Evolutionary conservation across 2,797 vertebrate species (phyloP).

Genomic region (Coluber constrictor): DNA sequence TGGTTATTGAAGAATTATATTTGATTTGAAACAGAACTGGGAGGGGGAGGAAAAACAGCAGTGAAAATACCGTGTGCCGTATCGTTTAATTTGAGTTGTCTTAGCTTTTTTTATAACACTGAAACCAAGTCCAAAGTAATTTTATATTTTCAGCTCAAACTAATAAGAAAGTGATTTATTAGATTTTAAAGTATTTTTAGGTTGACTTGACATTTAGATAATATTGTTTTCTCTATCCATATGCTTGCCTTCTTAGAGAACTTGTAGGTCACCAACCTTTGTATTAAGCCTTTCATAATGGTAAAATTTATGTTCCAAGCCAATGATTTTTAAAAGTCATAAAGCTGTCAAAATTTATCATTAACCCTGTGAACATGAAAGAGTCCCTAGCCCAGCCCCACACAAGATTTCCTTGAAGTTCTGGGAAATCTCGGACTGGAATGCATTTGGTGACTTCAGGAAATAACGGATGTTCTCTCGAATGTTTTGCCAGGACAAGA

Average conservation of each 20-base stretch:
- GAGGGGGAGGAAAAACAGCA: background rate
- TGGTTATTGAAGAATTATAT: conserved; percentile 42
- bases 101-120: conserved; percentile 49
- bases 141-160: conserved; percentile 44
- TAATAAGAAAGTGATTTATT: conserved; percentile 52
- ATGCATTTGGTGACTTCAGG: background rate
- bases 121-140: conserved; percentile 39
- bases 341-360: background rate
- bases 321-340: background rate
- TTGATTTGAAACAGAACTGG: conserved; percentile 32
- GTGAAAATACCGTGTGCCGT: conserved; percentile 23
- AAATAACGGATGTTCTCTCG: background rate
- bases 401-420: background rate
- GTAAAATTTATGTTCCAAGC: background rate
- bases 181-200: conserved; percentile 53
- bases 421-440: background rate
- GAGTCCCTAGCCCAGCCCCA: background rate
- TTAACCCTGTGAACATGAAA: background rate
- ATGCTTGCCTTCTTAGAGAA: conserved; percentile 15
- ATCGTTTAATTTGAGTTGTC: conserved; percentile 52
- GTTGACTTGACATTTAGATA: conserved; percentile 49
- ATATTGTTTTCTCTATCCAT: conserved; percentile 35
- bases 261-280: conserved; percentile 24
- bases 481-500: background rate
- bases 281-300: conserved; percentile 39